phyloP scores from a whole-genome alignment of 2,797 vertebrate genomes.

The Anguilla marmorata region DNA sequence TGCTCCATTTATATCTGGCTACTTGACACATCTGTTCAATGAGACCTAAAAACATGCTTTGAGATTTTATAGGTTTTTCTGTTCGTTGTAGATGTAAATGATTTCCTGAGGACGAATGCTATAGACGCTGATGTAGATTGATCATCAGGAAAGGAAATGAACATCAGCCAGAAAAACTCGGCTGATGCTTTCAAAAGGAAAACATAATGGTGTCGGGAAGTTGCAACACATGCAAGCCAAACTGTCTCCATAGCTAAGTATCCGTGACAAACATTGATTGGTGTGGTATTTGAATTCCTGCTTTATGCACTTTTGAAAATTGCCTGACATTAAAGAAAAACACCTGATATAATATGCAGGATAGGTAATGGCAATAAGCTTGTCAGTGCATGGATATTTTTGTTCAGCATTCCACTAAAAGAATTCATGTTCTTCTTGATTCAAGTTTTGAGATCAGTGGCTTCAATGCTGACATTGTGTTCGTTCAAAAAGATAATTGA shows the following conservation, averaged over 20 bases:
- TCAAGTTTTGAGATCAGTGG: not conserved
- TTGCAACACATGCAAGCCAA: not conserved
- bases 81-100: not conserved
- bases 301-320: conserved; percentile 20
- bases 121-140: not conserved
- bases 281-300: conserved; percentile 20
- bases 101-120: not conserved
- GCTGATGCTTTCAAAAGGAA: not conserved
- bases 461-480: not conserved
- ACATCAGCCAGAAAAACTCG: not conserved
- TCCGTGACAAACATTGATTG: not conserved
- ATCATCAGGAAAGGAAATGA: conserved; percentile 1
- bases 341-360: not conserved
- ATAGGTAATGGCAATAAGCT: conserved; percentile 6
- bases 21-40: not conserved
- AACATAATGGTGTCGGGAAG: not conserved
- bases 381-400: not conserved
- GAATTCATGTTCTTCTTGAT: not conserved
- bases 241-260: not conserved
- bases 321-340: conserved; percentile 17
- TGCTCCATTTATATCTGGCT: not conserved
- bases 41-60: not conserved
- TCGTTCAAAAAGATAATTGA: not conserved
- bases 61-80: not conserved
- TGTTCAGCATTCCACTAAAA: conserved; percentile 27